These are phyloP conservation scores for Neolamprologus longior DNA, from an alignment of 2,113 vertebrate species.

Conservation along the genomic window DNA sequence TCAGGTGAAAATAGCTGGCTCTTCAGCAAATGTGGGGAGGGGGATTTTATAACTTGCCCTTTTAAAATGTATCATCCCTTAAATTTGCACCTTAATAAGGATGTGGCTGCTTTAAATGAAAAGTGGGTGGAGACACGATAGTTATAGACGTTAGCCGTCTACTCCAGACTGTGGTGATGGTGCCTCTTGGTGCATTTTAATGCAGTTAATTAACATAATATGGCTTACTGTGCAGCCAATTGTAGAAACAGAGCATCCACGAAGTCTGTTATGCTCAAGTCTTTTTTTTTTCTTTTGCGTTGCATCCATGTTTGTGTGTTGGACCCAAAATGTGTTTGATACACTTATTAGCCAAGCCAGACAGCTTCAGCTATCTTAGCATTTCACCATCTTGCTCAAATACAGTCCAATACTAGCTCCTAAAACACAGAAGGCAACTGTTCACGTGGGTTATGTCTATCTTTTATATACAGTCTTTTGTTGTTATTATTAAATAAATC, in stretches of 20 bases:
- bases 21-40: background rate
- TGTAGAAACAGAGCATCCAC: background rate
- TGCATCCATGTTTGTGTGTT: background rate
- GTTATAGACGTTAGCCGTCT: background rate
- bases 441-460: background rate
- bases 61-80: background rate
- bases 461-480: fast-evolving
- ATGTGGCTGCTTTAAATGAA: background rate
- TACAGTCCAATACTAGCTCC: background rate
- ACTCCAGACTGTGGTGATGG: background rate
- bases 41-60: background rate
- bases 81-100: background rate
- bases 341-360: fast-evolving
- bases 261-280: background rate
- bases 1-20: background rate
- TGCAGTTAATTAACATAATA: background rate
- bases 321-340: background rate
- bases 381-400: background rate
- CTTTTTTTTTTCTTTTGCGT: background rate
- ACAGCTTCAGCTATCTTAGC: background rate
- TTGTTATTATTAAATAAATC: background rate
- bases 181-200: background rate
- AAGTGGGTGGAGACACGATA: background rate
- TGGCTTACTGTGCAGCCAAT: background rate
- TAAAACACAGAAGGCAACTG: background rate